phyloP scores from a whole-genome alignment of 2,888 invertebrate species.

The Holacanthella duospinosa region DNA sequence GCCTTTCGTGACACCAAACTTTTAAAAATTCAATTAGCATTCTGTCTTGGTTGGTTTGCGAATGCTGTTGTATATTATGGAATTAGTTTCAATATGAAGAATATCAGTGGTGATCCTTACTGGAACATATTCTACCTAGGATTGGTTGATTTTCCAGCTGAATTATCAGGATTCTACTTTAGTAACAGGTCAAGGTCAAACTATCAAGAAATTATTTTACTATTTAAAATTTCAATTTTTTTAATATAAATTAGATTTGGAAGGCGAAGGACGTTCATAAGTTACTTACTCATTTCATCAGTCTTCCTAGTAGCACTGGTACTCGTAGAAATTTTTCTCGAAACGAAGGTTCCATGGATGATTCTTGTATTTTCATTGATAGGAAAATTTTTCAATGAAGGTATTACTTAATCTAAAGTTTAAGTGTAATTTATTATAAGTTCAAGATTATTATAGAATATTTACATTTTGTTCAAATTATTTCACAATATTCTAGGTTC shows the following conservation, averaged over 20 bases:
- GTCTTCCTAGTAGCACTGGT: constrained; percentile 22
- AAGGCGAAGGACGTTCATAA: constrained; percentile 23
- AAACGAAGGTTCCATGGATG: not conserved
- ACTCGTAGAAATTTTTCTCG: constrained; percentile 8
- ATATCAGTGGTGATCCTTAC: constrained; percentile 25
- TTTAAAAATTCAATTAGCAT: constrained; percentile 3
- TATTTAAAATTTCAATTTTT: too few species aligned
- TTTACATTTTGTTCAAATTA: not conserved
- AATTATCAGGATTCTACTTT: constrained; percentile 28
- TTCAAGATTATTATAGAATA: not conserved
- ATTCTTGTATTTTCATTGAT: constrained; percentile 19
- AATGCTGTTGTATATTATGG: constrained; percentile 22
- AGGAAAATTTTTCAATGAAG: constrained; percentile 25
- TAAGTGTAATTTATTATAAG: not conserved
- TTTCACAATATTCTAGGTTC: constrained; percentile 8
- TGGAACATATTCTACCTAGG: constrained; percentile 25
- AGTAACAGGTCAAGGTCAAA: constrained; percentile 26
- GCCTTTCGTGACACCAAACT: not conserved
- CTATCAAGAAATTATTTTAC: too few species aligned
- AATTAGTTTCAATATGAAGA: constrained; percentile 26
- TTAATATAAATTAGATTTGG: constrained; percentile 21
- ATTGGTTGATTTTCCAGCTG: constrained; percentile 23
- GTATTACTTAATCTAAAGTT: not conserved
- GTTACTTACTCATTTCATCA: constrained; percentile 16
- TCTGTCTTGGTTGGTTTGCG: constrained; percentile 19